Conservation (phyloP, 2,888 invertebrate genomes). For the Hybos culiciformis region DNA sequence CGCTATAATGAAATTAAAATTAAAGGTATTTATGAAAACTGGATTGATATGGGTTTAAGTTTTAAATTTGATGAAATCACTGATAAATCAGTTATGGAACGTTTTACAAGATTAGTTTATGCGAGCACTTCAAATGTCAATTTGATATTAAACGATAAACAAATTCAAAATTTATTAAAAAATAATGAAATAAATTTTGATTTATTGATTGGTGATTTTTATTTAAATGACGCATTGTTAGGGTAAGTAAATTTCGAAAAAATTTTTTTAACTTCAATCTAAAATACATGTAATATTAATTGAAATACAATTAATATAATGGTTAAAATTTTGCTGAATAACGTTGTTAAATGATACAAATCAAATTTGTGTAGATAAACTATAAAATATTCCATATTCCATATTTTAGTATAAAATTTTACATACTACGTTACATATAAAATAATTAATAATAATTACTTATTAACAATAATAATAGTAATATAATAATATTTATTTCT, state of each 20-base stretch:
- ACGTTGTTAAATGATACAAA: too few relatives aligned
- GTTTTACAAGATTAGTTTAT: slow-evolving; percentile 29
- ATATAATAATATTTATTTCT: too few relatives aligned
- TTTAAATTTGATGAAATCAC: slow-evolving; percentile 28
- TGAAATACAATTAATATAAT: too few relatives aligned
- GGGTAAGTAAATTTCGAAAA: slow-evolving; percentile 25
- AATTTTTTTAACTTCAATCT: too few relatives aligned
- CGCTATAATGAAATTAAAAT: slow-evolving; percentile 29
- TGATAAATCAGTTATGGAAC: slow-evolving; percentile 28
- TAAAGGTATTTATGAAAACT: slow-evolving; percentile 26
- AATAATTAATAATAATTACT: too few relatives aligned
- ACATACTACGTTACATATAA: too few relatives aligned
- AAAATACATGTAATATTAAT: too few relatives aligned
- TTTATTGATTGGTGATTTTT: slow-evolving; percentile 35
- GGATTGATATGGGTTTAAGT: slow-evolving; percentile 30
- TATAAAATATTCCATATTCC: too few relatives aligned
- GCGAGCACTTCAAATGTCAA: slow-evolving; percentile 31
- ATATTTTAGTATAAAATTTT: too few relatives aligned
- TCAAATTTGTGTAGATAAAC: too few relatives aligned
- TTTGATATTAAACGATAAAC: slow-evolving; percentile 23
- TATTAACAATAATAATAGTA: too few relatives aligned
- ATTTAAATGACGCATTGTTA: slow-evolving; percentile 37
- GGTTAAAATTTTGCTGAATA: too few relatives aligned
- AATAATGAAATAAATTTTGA: slow-evolving; percentile 26
- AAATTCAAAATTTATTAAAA: slow-evolving; percentile 23